A percentile compares a stretch with the other conserved stretches of the same genome.
Evolutionary conservation across 1,140 invertebrate species (phyloP).

Genomic region (Drosophila kohkoa): DNA sequence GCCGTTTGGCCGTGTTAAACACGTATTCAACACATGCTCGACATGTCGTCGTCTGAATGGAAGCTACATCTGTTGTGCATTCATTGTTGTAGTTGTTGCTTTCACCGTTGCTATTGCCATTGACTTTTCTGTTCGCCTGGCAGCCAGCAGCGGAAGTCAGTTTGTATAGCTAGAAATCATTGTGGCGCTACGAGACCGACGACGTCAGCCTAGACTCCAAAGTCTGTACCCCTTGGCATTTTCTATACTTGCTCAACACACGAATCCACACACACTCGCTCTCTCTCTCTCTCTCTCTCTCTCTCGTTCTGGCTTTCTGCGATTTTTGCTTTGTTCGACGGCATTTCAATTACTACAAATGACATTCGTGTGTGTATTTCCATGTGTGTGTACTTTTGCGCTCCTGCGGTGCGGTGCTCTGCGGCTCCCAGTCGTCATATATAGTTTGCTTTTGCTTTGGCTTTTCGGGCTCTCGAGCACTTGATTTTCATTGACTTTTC

Average conservation of each 20-base stretch:
- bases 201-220: constrained; percentile 15
- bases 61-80: constrained; percentile 33
- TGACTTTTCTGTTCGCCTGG: constrained; percentile 14
- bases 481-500: constrained; percentile 75
- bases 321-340: constrained; percentile 71
- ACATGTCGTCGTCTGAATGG: constrained; percentile 63
- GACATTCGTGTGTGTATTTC: constrained; percentile 60
- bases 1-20: constrained; percentile 75
- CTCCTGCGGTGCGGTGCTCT: constrained; percentile 24
- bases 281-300: constrained; percentile 3
- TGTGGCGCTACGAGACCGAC: constrained; percentile 43
- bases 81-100: constrained; percentile 18
- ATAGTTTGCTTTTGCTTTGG: constrained; percentile 25
- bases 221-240: constrained; percentile 14
- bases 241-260: constrained; percentile 22
- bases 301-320: constrained; percentile 16
- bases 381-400: constrained; percentile 23
- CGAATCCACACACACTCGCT: background rate
- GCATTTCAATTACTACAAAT: constrained; percentile 81
- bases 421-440: constrained; percentile 32
- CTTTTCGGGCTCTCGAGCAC: constrained; percentile 45
- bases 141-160: constrained; percentile 62
- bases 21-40: constrained; percentile 81
- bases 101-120: background rate
- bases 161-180: constrained; percentile 74